phyloP scores from a whole-genome alignment of 2,113 vertebrate species.

The Boulengeromyrus knoepffleri region DNA sequence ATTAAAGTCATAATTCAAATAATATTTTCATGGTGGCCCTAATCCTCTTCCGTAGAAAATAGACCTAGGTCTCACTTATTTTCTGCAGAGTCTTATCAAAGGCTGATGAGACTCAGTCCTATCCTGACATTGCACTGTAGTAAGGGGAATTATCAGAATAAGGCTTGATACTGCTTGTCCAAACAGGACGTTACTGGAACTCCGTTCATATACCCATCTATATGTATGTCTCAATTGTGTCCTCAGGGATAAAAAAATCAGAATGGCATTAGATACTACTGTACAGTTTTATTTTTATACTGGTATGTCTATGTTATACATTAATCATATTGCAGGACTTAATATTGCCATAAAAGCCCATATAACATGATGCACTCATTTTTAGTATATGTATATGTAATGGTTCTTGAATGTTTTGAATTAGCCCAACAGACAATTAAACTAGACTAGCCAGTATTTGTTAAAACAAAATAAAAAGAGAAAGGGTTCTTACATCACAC shows the following conservation, averaged over 20 bases:
- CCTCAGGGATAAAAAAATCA: conserved; percentile 41
- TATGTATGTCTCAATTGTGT: conserved; percentile 33
- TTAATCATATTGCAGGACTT: neutral
- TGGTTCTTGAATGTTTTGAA: neutral
- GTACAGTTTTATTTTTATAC: neutral
- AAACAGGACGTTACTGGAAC: neutral
- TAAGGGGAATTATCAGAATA: neutral
- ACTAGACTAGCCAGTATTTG: neutral
- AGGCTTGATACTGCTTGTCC: neutral
- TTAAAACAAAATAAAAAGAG: neutral
- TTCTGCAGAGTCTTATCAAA: neutral
- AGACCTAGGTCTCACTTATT: neutral
- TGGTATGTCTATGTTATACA: neutral
- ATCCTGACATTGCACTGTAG: neutral
- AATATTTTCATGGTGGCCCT: too few species aligned
- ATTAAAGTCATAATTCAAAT: too few species aligned
- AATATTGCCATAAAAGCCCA: neutral
- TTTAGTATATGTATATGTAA: neutral
- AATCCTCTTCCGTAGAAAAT: too few species aligned
- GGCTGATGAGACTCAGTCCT: neutral
- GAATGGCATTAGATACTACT: neutral
- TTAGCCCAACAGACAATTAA: neutral
- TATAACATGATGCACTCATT: neutral
- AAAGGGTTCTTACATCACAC: neutral
- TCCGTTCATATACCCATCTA: conserved; percentile 11